Percentiles rank a stretch among this genome's conserved stretches.
These are phyloP conservation scores for Hyalella azteca DNA, from an alignment of 2,888 invertebrate species.

Conservation along the genomic window DNA sequence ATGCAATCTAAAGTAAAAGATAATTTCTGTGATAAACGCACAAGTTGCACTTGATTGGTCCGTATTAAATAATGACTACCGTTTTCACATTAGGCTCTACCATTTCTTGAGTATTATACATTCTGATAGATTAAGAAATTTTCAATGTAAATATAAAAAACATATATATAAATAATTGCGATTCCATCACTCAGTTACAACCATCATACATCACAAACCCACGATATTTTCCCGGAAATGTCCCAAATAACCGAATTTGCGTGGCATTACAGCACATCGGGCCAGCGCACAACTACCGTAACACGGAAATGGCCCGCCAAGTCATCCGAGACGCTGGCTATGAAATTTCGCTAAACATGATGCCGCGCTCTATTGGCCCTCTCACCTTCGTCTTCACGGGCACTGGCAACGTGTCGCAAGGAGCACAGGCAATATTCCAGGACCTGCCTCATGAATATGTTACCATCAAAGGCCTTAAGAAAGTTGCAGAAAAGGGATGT, in stretches of 20 bases:
- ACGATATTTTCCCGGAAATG: too few species aligned
- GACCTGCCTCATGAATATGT: conserved; percentile 98
- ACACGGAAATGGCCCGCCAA: conserved; percentile 96
- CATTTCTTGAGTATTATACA: too few species aligned
- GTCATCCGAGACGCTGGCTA: conserved; percentile 99
- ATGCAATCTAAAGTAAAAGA: too few species aligned
- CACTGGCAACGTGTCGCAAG: conserved; percentile 94
- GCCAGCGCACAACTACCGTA: conserved; percentile 97
- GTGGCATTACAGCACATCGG: conserved; percentile 79
- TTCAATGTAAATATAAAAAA: too few species aligned
- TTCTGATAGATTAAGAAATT: too few species aligned
- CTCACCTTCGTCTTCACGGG: conserved; percentile 98
- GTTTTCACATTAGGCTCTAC: too few species aligned
- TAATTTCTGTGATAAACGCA: too few species aligned
- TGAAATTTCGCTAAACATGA: conserved; percentile 91
- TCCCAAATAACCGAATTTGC: background rate
- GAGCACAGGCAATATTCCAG: conserved; percentile 75
- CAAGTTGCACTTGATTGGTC: too few species aligned
- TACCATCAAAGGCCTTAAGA: conserved; percentile 89
- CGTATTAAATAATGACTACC: too few species aligned
- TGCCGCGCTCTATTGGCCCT: conserved; percentile 98
- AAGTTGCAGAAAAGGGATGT: conserved; percentile 97
- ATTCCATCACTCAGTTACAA: too few species aligned
- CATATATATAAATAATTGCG: background rate
- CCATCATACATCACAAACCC: too few species aligned